phyloP scores from a whole-genome alignment of 2,113 vertebrate genomes.

The Tinamus guttatus region DNA sequence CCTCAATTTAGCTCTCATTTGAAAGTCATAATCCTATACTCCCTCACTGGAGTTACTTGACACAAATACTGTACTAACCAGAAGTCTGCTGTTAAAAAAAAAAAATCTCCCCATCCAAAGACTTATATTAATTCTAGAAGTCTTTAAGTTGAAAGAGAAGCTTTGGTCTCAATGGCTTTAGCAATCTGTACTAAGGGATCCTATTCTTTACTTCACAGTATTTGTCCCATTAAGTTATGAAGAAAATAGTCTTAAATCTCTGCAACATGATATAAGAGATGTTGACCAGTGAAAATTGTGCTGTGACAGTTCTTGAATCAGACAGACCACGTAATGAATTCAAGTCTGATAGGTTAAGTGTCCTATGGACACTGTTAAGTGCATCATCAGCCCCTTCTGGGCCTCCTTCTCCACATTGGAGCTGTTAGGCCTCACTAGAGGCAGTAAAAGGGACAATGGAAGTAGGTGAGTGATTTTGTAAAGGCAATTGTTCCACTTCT shows the following conservation, averaged over 20 bases:
- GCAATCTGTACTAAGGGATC: background rate
- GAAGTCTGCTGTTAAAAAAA: background rate
- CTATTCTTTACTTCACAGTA: background rate
- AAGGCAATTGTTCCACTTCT: background rate
- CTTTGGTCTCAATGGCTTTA: background rate
- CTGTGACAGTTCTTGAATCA: background rate
- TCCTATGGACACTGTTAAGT: too few relatives aligned
- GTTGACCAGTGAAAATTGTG: background rate
- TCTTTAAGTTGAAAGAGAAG: background rate
- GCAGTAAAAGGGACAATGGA: background rate
- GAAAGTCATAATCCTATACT: background rate
- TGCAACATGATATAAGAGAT: background rate
- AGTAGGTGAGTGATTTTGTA: background rate
- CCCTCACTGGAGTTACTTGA: background rate
- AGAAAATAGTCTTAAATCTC: background rate
- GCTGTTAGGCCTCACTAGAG: background rate
- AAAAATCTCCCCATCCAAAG: background rate
- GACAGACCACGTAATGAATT: background rate
- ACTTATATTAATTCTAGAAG: background rate
- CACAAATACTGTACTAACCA: background rate
- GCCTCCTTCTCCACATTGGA: background rate
- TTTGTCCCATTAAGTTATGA: background rate
- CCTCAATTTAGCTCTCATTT: background rate
- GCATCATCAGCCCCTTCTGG: background rate
- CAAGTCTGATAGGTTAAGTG: background rate